Evolutionary conservation across 2,888 invertebrate genomes (phyloP).

Genomic region (Drosophila antonietae): DNA sequence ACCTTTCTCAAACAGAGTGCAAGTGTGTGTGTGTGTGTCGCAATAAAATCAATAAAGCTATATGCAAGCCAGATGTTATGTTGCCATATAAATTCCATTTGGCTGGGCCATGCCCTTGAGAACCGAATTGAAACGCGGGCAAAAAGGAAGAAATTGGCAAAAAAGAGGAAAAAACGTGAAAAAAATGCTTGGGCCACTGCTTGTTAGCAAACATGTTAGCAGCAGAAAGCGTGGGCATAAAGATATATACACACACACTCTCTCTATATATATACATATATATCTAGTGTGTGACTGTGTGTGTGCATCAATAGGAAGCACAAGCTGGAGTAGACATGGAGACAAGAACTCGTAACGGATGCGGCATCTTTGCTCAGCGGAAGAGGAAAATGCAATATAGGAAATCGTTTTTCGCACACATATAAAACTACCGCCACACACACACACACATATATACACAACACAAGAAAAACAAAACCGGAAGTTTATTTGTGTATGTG

Average conservation of each 20-base stretch:
- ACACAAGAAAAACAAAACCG: conserved; percentile 56
- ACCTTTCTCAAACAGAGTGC: background rate
- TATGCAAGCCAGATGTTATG: conserved; percentile 45
- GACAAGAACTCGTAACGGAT: conserved; percentile 68
- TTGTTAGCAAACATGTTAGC: conserved; percentile 56
- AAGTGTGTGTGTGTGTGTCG: conserved; percentile 1
- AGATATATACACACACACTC: conserved; percentile 4
- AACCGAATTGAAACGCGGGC: conserved; percentile 41
- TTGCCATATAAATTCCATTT: conserved; percentile 58
- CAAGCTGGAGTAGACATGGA: conserved; percentile 15
- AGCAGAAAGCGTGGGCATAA: background rate
- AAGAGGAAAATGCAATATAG: conserved; percentile 84
- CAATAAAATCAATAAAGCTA: conserved; percentile 51
- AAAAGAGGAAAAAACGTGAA: background rate
- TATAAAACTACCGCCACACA: conserved; percentile 9
- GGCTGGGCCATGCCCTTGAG: conserved; percentile 69
- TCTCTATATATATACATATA: conserved; percentile 14
- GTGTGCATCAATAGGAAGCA: conserved; percentile 51
- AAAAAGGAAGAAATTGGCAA: conserved; percentile 43
- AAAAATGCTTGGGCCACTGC: conserved; percentile 38
- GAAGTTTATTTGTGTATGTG: conserved; percentile 71
- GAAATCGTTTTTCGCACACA: conserved; percentile 83
- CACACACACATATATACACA: background rate
- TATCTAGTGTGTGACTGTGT: conserved; percentile 25
- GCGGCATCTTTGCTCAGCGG: conserved; percentile 81